Conservation (phyloP, 2,888 invertebrate species). For the Ormyrus pomaceus region DNA sequence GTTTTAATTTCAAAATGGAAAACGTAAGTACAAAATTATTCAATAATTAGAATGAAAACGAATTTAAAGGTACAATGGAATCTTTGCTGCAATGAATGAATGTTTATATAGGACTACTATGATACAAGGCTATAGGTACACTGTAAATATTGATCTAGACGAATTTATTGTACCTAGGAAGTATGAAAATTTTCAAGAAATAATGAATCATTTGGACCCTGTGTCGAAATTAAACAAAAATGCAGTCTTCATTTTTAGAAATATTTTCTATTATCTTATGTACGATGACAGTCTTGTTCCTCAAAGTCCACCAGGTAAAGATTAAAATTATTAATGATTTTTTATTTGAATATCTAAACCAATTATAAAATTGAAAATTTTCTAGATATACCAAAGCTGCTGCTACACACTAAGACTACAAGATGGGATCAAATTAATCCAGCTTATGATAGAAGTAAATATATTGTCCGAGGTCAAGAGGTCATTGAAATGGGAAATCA, state of each 20-base stretch:
- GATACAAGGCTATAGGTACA: slow-evolving; percentile 67
- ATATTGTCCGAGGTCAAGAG: slow-evolving; percentile 66
- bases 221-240: slow-evolving; percentile 55
- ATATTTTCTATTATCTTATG: slow-evolving; percentile 77
- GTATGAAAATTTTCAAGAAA: slow-evolving; percentile 63
- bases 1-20: background rate
- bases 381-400: slow-evolving; percentile 64
- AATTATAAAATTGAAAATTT: background rate
- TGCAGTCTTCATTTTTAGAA: slow-evolving; percentile 76
- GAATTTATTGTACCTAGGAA: slow-evolving; percentile 69
- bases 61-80: slow-evolving; percentile 70
- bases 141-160: slow-evolving; percentile 68
- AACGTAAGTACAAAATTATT: no score
- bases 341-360: no score
- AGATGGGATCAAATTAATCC: slow-evolving; percentile 70
- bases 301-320: slow-evolving; percentile 63
- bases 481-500: slow-evolving; percentile 71
- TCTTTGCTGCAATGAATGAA: slow-evolving; percentile 71
- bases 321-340: background rate
- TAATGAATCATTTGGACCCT: slow-evolving; percentile 66
- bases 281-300: slow-evolving; percentile 74
- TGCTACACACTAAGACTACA: slow-evolving; percentile 72
- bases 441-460: slow-evolving; percentile 68
- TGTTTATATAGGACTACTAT: slow-evolving; percentile 66
- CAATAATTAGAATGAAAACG: background rate